phyloP scores from a whole-genome alignment of 2,888 invertebrate genomes.

The Limnephilus rhombicus region DNA sequence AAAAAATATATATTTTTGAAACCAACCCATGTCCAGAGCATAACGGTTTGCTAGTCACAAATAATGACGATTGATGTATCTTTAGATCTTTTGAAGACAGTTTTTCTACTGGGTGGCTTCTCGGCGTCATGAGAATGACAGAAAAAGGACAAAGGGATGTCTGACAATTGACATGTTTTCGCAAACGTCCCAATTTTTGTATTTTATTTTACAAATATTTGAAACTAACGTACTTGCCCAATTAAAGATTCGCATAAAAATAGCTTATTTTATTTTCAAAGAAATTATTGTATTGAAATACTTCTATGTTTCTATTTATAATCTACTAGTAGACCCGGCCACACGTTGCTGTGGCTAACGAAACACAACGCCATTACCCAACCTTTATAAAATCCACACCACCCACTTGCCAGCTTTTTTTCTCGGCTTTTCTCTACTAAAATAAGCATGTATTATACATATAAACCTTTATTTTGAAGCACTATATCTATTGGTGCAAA shows the following conservation, averaged over 20 bases:
- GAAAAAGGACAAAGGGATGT: conserved; percentile 44
- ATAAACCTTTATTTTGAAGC: too few species aligned
- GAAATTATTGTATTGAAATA: background rate
- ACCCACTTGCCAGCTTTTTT: too few species aligned
- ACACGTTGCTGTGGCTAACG: too few species aligned
- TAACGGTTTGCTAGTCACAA: conserved; percentile 47
- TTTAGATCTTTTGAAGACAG: conserved; percentile 41
- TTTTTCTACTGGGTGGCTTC: conserved; percentile 20
- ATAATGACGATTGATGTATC: conserved; percentile 55
- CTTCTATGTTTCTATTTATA: too few species aligned
- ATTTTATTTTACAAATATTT: background rate
- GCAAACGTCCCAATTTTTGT: background rate
- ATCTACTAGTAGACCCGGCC: too few species aligned
- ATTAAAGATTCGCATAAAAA: background rate
- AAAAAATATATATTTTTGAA: background rate
- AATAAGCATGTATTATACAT: too few species aligned
- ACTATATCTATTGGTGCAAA: too few species aligned
- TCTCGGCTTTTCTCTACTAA: too few species aligned
- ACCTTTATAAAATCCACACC: too few species aligned
- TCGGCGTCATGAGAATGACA: conserved; percentile 26
- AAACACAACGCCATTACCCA: too few species aligned
- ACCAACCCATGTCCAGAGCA: background rate
- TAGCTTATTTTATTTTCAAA: background rate
- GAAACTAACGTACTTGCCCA: background rate
- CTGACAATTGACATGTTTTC: conserved; percentile 29